Conservation (phyloP, 2,797 vertebrate genomes). For the Pipistrellus kuhlii region DNA sequence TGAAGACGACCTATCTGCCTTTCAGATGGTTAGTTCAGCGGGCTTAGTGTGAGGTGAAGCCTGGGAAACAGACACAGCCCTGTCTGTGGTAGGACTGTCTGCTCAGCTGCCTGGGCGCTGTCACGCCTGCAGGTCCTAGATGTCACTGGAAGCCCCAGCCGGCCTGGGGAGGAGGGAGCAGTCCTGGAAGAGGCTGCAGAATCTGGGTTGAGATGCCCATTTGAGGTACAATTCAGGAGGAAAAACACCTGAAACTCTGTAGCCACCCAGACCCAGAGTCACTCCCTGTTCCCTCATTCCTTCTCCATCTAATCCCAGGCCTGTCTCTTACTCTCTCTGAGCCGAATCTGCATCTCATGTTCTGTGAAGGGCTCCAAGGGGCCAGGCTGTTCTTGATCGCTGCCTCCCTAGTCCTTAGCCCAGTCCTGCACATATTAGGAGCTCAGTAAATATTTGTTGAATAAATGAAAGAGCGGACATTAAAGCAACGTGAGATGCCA, state of each 20-base stretch:
- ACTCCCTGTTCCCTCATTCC: constrained; percentile 45
- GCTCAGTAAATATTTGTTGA: not conserved
- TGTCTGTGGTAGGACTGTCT: not conserved
- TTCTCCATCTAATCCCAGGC: constrained; percentile 28
- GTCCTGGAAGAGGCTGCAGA: not conserved
- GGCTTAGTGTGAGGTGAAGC: not conserved
- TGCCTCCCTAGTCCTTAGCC: not conserved
- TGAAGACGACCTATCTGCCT: not conserved
- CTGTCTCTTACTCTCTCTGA: constrained; percentile 66
- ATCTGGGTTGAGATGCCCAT: not conserved
- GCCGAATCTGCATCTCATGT: not conserved
- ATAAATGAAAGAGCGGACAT: not conserved
- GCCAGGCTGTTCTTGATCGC: too few species aligned
- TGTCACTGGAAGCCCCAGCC: not conserved
- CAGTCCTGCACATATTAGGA: not conserved
- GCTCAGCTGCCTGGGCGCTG: not conserved
- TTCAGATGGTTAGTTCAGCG: not conserved
- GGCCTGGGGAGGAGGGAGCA: not conserved
- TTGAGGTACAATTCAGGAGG: not conserved
- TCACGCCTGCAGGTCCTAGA: not conserved
- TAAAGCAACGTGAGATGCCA: not conserved
- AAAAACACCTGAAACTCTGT: not conserved
- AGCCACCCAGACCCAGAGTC: constrained; percentile 13
- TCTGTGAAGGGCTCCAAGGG: not conserved
- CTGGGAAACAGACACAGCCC: not conserved